These are phyloP conservation scores for Hycleus phaleratus DNA, from an alignment of 1,140 invertebrate species.

Conservation along the genomic window DNA sequence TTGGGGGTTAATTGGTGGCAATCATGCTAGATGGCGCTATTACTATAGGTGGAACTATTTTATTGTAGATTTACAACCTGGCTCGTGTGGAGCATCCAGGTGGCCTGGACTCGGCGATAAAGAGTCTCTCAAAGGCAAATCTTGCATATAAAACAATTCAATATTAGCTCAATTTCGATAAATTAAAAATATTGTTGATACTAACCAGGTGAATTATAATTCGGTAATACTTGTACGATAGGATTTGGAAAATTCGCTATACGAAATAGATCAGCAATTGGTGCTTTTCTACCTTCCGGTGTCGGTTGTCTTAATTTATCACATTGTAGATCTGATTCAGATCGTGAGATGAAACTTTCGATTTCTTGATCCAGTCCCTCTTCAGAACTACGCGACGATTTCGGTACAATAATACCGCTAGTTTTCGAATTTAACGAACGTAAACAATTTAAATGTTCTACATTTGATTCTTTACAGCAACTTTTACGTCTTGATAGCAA, in stretches of 20 bases:
- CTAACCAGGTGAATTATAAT: slow-evolving; percentile 49
- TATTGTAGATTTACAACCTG: slow-evolving; percentile 6
- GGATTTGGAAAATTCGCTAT: background rate
- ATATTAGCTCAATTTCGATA: slow-evolving; percentile 4
- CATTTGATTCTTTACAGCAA: background rate
- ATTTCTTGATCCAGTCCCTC: slow-evolving; percentile 79
- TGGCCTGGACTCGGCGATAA: slow-evolving; percentile 51
- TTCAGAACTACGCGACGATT: slow-evolving; percentile 62
- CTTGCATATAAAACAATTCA: slow-evolving; percentile 29
- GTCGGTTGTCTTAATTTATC: slow-evolving; percentile 40
- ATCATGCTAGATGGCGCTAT: too few species aligned
- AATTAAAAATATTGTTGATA: slow-evolving; percentile 9
- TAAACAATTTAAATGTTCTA: background rate
- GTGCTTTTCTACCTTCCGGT: slow-evolving; percentile 74
- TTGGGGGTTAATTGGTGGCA: too few species aligned
- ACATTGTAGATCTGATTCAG: background rate
- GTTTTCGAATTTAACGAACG: background rate
- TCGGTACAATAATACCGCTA: slow-evolving; percentile 21
- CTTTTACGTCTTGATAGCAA: background rate
- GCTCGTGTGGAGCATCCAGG: slow-evolving; percentile 38
- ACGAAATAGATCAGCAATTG: slow-evolving; percentile 61
- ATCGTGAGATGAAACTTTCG: slow-evolving; percentile 44
- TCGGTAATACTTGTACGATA: slow-evolving; percentile 13
- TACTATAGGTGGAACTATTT: too few species aligned
- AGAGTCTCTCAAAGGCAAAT: slow-evolving; percentile 51